Percentiles rank a stretch among this genome's conserved stretches.
Conservation (phyloP, 2,113 vertebrate species). For the Chaetura pelagica region DNA sequence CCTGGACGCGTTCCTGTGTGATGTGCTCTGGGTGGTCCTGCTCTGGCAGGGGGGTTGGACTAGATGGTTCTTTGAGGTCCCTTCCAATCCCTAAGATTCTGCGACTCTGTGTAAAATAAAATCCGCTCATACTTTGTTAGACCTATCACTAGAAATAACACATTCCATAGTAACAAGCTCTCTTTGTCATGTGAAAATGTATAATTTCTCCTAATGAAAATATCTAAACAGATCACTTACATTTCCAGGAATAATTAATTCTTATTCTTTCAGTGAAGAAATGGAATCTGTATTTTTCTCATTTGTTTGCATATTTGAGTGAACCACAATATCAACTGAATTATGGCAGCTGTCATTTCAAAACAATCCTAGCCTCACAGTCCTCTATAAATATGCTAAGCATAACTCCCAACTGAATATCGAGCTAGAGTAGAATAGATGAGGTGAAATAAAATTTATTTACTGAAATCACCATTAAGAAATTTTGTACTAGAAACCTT, state of each 20-base stretch:
- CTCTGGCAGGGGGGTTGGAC: no score
- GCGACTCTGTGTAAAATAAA: background rate
- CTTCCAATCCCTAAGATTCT: no score
- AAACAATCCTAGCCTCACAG: background rate
- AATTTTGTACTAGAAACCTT: background rate
- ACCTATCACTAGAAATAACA: background rate
- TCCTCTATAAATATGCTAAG: background rate
- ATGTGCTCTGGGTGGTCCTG: no score
- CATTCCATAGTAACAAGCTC: background rate
- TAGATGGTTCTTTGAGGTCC: no score
- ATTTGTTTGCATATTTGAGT: background rate
- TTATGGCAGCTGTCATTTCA: background rate
- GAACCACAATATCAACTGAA: conserved; percentile 1
- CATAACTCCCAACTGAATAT: background rate
- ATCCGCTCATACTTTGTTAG: background rate
- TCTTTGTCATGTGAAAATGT: background rate
- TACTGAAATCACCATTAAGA: background rate
- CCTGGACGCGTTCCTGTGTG: no score
- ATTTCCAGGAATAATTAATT: conserved; percentile 23
- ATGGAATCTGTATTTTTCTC: background rate
- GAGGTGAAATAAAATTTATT: background rate
- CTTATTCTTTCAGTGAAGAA: background rate
- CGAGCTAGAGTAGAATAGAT: background rate
- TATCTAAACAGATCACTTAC: background rate
- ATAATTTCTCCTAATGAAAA: background rate